Conservation (phyloP, 2,113 vertebrate species). For the human (Homo sapiens) region DNA sequence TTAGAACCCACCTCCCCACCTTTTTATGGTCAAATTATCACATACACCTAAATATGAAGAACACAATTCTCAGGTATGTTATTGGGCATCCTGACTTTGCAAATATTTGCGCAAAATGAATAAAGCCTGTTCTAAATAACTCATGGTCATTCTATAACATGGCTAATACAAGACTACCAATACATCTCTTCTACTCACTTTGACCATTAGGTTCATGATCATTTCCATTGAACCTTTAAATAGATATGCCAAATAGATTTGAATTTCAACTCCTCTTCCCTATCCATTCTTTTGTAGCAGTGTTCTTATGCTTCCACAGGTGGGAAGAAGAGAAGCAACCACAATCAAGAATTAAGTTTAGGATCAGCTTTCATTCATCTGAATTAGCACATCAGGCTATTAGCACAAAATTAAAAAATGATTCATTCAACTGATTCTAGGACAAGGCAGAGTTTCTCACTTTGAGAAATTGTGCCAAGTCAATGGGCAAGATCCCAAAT, state of each 20-base stretch:
- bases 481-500: not conserved
- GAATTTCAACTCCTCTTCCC: not conserved
- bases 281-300: slow-evolving; percentile 11
- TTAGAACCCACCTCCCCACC: not conserved
- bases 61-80: not conserved
- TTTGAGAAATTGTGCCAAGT: slow-evolving; percentile 52
- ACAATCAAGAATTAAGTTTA: slow-evolving; percentile 39
- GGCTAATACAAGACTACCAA: slow-evolving; percentile 8
- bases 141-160: not conserved
- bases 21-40: slow-evolving; percentile 43
- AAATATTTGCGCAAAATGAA: slow-evolving; percentile 51
- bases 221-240: slow-evolving; percentile 46
- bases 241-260: not conserved
- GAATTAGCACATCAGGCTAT: not conserved
- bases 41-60: slow-evolving; percentile 1
- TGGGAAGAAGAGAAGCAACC: slow-evolving; percentile 38
- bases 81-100: slow-evolving; percentile 1
- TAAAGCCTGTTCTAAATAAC: slow-evolving; percentile 6
- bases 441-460: slow-evolving; percentile 12
- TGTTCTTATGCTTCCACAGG: not conserved
- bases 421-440: slow-evolving; percentile 14
- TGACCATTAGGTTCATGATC: slow-evolving; percentile 12
- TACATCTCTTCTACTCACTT: slow-evolving; percentile 22
- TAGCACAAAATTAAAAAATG: not conserved
- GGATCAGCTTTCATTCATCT: slow-evolving; percentile 26